A percentile compares a stretch with the other conserved stretches of the same genome.
Evolutionary conservation across 2,797 vertebrate species (phyloP).

Genomic region (Rallus crepitans): DNA sequence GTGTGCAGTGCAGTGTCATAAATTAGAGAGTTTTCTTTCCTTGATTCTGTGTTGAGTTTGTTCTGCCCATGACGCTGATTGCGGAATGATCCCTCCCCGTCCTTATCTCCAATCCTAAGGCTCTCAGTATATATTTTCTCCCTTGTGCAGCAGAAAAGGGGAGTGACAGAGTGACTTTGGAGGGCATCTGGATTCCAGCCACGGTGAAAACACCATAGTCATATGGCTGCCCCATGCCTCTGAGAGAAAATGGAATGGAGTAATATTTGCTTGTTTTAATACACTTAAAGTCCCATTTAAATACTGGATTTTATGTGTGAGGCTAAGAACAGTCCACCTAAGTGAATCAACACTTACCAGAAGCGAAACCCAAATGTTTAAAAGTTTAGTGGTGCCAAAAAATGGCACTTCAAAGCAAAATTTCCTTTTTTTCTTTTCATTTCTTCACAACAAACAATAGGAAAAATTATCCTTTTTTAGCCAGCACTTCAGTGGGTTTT

Average conservation of each 20-base stretch:
- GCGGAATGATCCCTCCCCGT: too few species aligned
- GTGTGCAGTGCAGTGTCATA: too few species aligned
- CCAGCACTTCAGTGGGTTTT: neutral
- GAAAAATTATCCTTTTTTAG: neutral
- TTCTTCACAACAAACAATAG: neutral
- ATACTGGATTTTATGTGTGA: neutral
- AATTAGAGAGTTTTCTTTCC: too few species aligned
- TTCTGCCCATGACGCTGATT: too few species aligned
- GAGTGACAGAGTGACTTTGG: too few species aligned
- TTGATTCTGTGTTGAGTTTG: too few species aligned
- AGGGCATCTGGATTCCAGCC: too few species aligned
- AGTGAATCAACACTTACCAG: neutral
- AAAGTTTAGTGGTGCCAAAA: neutral
- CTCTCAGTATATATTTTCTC: too few species aligned
- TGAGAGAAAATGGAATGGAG: neutral
- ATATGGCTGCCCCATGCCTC: neutral
- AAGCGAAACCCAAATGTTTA: neutral
- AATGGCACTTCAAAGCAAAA: neutral
- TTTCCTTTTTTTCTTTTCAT: neutral
- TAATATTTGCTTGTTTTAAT: neutral
- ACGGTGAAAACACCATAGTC: too few species aligned
- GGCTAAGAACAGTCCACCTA: neutral
- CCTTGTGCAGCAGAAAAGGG: too few species aligned
- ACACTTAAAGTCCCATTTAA: neutral
- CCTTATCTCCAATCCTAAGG: too few species aligned